A percentile compares a stretch with the other conserved stretches of the same genome.
phyloP scores from a whole-genome alignment of 2,888 invertebrate genomes.

The Eupithecia vulgata region DNA sequence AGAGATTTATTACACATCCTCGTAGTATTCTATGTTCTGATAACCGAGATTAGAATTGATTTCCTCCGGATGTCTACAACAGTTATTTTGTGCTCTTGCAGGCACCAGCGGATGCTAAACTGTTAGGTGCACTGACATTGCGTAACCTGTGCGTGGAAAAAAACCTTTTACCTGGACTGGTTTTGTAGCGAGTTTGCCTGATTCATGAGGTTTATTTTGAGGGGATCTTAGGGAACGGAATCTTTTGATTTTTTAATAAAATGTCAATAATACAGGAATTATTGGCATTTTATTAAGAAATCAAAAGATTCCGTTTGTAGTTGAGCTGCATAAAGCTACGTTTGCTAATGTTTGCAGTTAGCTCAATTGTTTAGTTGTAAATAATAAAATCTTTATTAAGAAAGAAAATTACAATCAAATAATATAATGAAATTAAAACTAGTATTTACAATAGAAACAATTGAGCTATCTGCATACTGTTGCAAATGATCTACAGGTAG shows the following conservation, averaged over 20 bases:
- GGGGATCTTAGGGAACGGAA: background rate
- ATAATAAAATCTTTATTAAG: too few relatives aligned
- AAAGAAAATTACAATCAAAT: too few relatives aligned
- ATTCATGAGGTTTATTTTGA: background rate
- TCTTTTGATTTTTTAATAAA: background rate
- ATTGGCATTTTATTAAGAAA: too few relatives aligned
- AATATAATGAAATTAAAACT: too few relatives aligned
- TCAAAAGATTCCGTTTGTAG: too few relatives aligned
- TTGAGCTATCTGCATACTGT: too few relatives aligned
- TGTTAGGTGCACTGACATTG: slow-evolving; percentile 34
- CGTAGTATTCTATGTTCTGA: background rate
- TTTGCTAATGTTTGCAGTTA: too few relatives aligned
- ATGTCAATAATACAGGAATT: background rate
- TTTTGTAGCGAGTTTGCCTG: background rate
- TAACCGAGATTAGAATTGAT: slow-evolving; percentile 34
- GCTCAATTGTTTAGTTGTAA: too few relatives aligned
- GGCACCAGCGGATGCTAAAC: slow-evolving; percentile 37
- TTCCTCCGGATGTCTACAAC: slow-evolving; percentile 40
- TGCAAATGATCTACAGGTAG: too few relatives aligned
- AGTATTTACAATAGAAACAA: too few relatives aligned
- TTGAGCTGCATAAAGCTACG: too few relatives aligned
- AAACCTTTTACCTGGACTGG: slow-evolving; percentile 9
- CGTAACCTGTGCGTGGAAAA: slow-evolving; percentile 10
- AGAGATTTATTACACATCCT: slow-evolving; percentile 2
- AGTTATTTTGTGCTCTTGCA: slow-evolving; percentile 32